Evolutionary conservation across 2,797 vertebrate genomes (phyloP), one percentile per base, ranked within the genome.

Genomic region (Cyprinella venusta): DNA sequence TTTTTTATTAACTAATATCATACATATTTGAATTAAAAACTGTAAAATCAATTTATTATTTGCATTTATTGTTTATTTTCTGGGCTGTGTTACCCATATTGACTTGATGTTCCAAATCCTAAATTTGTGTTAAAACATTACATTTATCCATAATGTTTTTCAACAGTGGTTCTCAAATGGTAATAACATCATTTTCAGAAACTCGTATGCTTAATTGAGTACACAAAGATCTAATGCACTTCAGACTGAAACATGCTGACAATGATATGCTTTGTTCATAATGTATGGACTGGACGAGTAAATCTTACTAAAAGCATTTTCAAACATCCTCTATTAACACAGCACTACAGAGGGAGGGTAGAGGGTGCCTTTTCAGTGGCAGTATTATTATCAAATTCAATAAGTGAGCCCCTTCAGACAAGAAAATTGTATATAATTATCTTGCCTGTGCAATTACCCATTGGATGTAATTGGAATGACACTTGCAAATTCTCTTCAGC

Each of bases 391-490:
- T 87, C 82, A 87, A 88, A 88, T 88, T 84, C 80, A 88, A 84
- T 86, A 86, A 89, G 87, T 87, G 88, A 79, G 69, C 88, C 86
- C 85, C 76, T 86, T 89, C 70, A 88, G 86, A 87, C 54, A 68
- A 68, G 84, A 87, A 86, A 90, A 89, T 87, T 81, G 54, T 86
- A 86, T 86, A 81, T 86, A 89, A 89, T 92, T 89, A 89, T 89
- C 81, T 81, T 40, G 71, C 82, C 82, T 78, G 65, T 81, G 81
- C 84, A 90, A 88, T 90, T 90, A 91, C 56, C 82, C 81, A 89
- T 88, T 85, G 83, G 81, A 85, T 79, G 71, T 87, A 88, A 89
- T 89, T 89, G 86, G 81, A 59, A 67, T 75, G 76, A 77, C 85
- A 84, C 86, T 90, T 76, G 79, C 80, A 85, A 78, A 65, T 80